Percentiles rank a stretch among this genome's conserved stretches.
phyloP scores from a whole-genome alignment of 2,888 invertebrate species.

The Drosophila quinaria region DNA sequence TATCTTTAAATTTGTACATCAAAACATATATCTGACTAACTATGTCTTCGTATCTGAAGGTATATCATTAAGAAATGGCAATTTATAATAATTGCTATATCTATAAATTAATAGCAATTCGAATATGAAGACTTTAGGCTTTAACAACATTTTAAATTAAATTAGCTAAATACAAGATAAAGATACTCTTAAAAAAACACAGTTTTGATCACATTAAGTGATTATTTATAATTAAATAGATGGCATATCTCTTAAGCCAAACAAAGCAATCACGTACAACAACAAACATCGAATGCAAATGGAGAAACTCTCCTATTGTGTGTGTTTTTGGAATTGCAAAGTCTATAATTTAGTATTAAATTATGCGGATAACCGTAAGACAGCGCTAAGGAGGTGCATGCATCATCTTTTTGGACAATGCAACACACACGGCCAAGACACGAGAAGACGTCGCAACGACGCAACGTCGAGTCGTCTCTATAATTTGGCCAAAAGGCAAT shows the following conservation, averaged over 20 bases:
- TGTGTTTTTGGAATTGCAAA: constrained; percentile 9
- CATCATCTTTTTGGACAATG: constrained; percentile 65
- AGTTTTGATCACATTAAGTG: constrained; percentile 6
- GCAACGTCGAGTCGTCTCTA: constrained; percentile 23
- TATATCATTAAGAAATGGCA: neutral
- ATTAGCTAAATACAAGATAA: neutral
- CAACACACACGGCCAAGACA: constrained; percentile 14
- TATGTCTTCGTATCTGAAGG: neutral
- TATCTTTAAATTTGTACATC: neutral
- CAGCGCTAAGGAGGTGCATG: constrained; percentile 46
- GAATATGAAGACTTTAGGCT: neutral
- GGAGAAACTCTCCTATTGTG: constrained; percentile 15
- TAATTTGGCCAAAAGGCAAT: constrained; percentile 38
- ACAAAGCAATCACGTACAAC: constrained; percentile 3
- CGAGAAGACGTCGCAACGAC: neutral
- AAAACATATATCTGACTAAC: neutral
- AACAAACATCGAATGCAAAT: constrained; percentile 2
- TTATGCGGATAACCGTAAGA: constrained; percentile 70
- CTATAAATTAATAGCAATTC: neutral
- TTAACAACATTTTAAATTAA: neutral
- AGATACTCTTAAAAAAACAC: neutral
- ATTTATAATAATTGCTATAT: neutral
- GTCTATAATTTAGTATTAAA: constrained; percentile 76
- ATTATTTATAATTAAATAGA: constrained; percentile 13
- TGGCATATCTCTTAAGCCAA: neutral